Conservation (phyloP, 2,888 invertebrate genomes). For the Eurois occulta region DNA sequence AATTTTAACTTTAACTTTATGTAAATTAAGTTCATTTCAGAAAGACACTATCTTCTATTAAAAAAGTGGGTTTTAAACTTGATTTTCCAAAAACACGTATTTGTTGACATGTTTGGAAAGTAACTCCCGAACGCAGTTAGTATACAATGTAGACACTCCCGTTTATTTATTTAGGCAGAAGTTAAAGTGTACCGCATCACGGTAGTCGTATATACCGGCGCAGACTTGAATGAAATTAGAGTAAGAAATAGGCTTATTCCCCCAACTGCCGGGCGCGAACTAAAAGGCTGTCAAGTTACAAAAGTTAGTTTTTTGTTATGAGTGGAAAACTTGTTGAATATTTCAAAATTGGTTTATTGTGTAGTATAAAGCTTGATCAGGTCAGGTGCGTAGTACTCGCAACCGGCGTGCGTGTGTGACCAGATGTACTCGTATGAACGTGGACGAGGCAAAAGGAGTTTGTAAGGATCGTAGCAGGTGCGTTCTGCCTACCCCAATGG, state of each 20-base stretch:
- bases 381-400: too few relatives aligned
- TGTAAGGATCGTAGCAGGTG: too few relatives aligned
- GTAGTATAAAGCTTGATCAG: neutral
- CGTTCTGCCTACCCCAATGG: too few relatives aligned
- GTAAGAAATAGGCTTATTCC: slow-evolving; percentile 75
- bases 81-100: neutral
- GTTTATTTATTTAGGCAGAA: slow-evolving; percentile 68
- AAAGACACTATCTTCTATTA: neutral
- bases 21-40: neutral
- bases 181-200: slow-evolving; percentile 63
- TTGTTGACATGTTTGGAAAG: neutral
- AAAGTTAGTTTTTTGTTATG: slow-evolving; percentile 31
- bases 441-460: too few relatives aligned
- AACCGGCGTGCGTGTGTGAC: too few relatives aligned
- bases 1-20: neutral
- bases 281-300: slow-evolving; percentile 41
- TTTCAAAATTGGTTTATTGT: neutral
- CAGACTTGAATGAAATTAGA: slow-evolving; percentile 74
- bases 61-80: neutral
- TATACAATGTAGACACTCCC: slow-evolving; percentile 48
- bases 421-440: too few relatives aligned
- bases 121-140: neutral
- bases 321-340: slow-evolving; percentile 4
- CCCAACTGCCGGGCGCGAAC: slow-evolving; percentile 11
- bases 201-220: slow-evolving; percentile 66